These are phyloP conservation scores for Plotosus lineatus DNA, from an alignment of 2,113 vertebrate species.

Conservation along the genomic window DNA sequence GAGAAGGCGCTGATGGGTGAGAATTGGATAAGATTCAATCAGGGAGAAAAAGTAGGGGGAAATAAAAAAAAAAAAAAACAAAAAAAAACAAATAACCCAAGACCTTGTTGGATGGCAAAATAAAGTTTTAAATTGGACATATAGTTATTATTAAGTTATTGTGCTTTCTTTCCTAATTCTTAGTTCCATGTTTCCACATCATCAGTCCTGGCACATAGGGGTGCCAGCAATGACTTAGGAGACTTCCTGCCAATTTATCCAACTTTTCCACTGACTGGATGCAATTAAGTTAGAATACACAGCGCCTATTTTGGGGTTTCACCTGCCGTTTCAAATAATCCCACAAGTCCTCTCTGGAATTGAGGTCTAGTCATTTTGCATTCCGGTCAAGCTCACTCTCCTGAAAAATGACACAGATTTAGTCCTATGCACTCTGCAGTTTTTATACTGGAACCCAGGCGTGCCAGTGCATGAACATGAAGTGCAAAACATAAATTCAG, in stretches of 20 bases:
- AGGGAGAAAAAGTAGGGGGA: too few relatives aligned
- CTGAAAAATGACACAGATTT: neutral
- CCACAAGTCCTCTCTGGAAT: neutral
- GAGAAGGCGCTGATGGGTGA: too few relatives aligned
- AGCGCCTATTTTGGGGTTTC: neutral
- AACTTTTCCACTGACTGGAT: neutral
- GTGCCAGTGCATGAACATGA: neutral
- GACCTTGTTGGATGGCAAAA: neutral
- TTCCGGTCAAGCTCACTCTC: neutral
- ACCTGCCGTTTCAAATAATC: constrained; percentile 9
- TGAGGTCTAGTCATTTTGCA: neutral
- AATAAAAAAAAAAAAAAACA: too few relatives aligned
- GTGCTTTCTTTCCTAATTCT: neutral
- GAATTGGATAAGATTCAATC: too few relatives aligned
- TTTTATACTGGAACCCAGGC: neutral
- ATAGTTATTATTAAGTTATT: too few relatives aligned
- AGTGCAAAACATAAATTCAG: neutral
- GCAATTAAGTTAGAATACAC: neutral
- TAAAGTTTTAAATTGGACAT: too few relatives aligned
- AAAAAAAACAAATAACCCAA: too few relatives aligned
- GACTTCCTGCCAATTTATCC: neutral
- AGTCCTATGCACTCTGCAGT: neutral
- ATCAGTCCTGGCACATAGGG: neutral
- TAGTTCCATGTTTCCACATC: neutral
- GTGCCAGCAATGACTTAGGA: neutral